phyloP scores from a whole-genome alignment of 2,113 vertebrate species.

The Urocynchramus pylzowi region DNA sequence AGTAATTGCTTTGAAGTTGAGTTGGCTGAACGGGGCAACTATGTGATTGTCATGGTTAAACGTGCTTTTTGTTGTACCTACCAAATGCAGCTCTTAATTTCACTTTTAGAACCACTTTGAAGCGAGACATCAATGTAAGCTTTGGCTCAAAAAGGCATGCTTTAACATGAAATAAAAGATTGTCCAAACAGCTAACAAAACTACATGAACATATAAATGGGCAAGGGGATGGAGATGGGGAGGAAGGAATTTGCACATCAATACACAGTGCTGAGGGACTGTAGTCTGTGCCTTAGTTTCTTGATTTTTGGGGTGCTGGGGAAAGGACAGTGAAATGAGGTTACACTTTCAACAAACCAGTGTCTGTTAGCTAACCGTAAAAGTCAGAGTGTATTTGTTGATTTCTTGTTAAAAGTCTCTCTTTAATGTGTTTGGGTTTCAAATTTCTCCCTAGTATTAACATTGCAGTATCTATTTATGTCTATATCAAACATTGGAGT shows the following conservation, averaged over 20 bases:
- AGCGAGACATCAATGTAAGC: neutral
- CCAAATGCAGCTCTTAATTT: neutral
- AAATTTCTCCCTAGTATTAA: conserved; percentile 38
- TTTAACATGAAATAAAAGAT: neutral
- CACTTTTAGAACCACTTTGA: neutral
- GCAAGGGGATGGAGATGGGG: conserved; percentile 64
- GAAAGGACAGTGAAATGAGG: neutral
- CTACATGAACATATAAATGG: neutral
- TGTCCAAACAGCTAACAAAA: neutral
- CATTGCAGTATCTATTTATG: neutral
- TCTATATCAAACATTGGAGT: neutral
- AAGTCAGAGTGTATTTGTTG: neutral
- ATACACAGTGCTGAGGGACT: neutral
- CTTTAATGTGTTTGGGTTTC: conserved; percentile 17
- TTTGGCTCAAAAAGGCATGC: neutral
- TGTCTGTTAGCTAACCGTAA: neutral
- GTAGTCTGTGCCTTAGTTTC: neutral
- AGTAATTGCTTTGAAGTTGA: neutral
- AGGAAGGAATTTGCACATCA: conserved; percentile 50
- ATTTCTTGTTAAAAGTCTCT: conserved; percentile 3
- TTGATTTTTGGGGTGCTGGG: neutral
- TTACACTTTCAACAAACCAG: conserved; percentile 2
- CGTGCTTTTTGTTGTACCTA: neutral
- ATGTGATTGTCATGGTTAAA: neutral
- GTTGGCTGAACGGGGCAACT: neutral